Conservation (phyloP, 2,113 vertebrate species). For the Ptilonorhynchus violaceus region DNA sequence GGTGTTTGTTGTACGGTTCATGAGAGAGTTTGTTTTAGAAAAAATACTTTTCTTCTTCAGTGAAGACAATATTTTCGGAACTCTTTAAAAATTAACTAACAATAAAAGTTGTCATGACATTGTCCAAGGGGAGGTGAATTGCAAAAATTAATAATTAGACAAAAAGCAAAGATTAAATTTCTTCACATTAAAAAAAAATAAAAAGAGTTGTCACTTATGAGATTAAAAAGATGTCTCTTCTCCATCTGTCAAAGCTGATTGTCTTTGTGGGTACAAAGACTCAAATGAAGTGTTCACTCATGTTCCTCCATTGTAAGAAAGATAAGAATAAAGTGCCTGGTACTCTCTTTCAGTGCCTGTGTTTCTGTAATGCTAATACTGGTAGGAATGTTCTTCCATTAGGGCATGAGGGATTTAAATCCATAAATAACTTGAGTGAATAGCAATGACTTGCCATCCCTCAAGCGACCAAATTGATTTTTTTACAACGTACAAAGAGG, state of each 20-base stretch:
- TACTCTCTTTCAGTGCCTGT: neutral
- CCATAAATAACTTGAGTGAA: constrained; percentile 25
- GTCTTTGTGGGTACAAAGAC: neutral
- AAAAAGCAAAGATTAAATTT: neutral
- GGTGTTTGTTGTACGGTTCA: neutral
- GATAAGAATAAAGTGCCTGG: neutral
- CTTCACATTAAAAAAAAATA: neutral
- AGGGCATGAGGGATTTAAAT: neutral
- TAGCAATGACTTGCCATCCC: neutral
- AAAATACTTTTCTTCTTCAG: neutral
- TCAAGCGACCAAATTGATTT: constrained; percentile 34
- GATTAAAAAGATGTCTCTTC: neutral
- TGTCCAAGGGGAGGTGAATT: neutral
- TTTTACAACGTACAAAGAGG: neutral
- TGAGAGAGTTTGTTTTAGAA: neutral
- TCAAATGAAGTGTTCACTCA: neutral
- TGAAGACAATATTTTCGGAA: neutral
- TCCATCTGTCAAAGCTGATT: neutral
- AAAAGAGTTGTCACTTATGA: neutral
- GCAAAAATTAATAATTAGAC: neutral
- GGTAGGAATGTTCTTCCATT: neutral
- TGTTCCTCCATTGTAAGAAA: neutral
- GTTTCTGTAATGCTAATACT: constrained; percentile 10
- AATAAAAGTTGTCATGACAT: neutral
- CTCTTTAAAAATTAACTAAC: neutral